These are phyloP conservation scores for Globodera rostochiensis DNA, from an alignment of 1,140 invertebrate genomes.

Conservation along the genomic window DNA sequence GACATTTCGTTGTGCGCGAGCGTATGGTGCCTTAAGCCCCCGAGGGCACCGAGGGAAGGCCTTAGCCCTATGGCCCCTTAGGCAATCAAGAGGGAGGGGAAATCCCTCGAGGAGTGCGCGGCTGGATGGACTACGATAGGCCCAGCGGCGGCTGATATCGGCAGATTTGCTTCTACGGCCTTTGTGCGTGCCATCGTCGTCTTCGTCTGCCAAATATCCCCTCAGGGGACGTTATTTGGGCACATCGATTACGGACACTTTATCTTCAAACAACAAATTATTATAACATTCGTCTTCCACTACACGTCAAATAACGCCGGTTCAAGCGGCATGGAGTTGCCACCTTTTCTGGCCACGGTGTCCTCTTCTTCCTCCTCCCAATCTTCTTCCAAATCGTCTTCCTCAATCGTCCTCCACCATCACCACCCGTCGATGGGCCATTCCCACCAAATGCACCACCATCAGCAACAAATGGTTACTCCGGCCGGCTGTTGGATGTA, in stretches of 20 bases:
- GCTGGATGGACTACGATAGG: background rate
- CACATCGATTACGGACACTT: background rate
- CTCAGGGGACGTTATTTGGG: background rate
- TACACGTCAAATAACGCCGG: background rate
- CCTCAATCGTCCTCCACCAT: background rate
- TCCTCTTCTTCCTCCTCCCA: slow-evolving; percentile 8
- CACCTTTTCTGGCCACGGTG: slow-evolving; percentile 31
- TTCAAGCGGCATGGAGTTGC: slow-evolving; percentile 26
- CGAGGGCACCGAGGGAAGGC: background rate
- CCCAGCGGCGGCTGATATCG: background rate
- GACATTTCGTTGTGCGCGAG: background rate
- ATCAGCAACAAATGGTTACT: background rate
- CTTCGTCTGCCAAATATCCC: background rate
- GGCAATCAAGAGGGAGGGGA: background rate
- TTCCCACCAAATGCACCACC: background rate
- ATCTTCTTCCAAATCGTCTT: slow-evolving; percentile 3
- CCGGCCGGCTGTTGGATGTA: slow-evolving; percentile 16
- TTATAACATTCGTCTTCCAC: background rate
- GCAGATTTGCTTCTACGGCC: background rate
- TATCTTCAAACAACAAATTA: background rate
- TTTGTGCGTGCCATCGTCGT: background rate
- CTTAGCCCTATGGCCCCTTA: background rate
- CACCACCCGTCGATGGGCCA: slow-evolving; percentile 6
- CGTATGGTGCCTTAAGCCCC: background rate
- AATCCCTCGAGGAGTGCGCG: background rate